Conservation (phyloP, 2,888 invertebrate species). For the Thera britannica region DNA sequence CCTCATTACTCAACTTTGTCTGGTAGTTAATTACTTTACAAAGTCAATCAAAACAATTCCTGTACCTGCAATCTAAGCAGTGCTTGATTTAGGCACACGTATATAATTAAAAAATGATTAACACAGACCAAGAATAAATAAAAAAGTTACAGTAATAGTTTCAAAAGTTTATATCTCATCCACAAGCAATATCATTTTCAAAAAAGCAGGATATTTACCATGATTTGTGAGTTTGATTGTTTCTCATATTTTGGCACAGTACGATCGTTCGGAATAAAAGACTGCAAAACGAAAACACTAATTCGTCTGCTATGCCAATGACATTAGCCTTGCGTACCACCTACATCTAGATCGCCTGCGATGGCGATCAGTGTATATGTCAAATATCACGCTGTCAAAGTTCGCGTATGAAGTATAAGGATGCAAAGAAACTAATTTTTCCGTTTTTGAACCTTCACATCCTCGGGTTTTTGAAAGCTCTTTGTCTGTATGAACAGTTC, state of each 20-base stretch:
- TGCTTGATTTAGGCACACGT: conserved; percentile 3
- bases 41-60: conserved; percentile 57
- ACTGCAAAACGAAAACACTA: background rate
- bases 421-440: too few species aligned
- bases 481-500: too few species aligned
- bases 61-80: conserved; percentile 38
- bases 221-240: conserved; percentile 5
- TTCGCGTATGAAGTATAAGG: too few species aligned
- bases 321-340: background rate
- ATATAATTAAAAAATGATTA: too few species aligned
- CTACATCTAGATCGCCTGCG: background rate
- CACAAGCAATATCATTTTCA: background rate
- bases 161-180: too few species aligned
- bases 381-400: too few species aligned
- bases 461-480: too few species aligned
- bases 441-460: too few species aligned
- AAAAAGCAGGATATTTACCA: background rate
- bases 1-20: conserved; percentile 39
- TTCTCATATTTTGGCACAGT: conserved; percentile 3
- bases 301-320: background rate
- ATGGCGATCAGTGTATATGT: too few species aligned
- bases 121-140: too few species aligned
- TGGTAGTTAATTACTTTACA: conserved; percentile 53
- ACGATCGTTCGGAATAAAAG: background rate
- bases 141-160: too few species aligned